These are phyloP conservation scores for Zaprionus inermis DNA, from an alignment of 1,140 invertebrate species.

Conservation along the genomic window DNA sequence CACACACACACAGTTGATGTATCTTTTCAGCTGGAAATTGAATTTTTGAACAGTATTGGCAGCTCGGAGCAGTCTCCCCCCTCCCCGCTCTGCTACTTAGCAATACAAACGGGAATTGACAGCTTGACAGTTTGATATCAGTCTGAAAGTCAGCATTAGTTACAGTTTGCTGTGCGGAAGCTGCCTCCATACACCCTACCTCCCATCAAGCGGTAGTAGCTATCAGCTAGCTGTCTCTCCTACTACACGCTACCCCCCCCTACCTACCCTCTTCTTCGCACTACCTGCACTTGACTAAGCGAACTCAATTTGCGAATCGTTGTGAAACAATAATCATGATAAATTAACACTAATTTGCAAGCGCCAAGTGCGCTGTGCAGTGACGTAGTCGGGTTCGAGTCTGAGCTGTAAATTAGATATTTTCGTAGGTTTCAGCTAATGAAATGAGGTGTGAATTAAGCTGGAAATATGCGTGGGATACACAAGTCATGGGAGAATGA, in stretches of 20 bases:
- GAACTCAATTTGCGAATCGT: conserved; percentile 72
- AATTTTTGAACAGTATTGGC: conserved; percentile 75
- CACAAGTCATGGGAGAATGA: conserved; percentile 6
- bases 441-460: conserved; percentile 20
- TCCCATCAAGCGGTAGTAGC: background rate
- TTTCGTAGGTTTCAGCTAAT: conserved; percentile 33
- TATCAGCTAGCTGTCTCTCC: background rate
- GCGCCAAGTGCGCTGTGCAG: conserved; percentile 44
- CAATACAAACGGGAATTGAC: conserved; percentile 75
- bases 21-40: conserved; percentile 78
- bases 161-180: conserved; percentile 59
- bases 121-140: conserved; percentile 80
- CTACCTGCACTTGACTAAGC: conserved; percentile 32
- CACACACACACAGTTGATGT: too few species aligned
- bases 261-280: background rate
- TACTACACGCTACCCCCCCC: too few species aligned
- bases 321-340: conserved; percentile 78
- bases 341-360: conserved; percentile 78
- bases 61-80: background rate
- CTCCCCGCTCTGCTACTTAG: conserved; percentile 4
- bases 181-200: conserved; percentile 25
- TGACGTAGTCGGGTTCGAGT: too few species aligned
- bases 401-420: background rate
- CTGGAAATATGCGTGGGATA: conserved; percentile 10
- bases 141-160: conserved; percentile 78